Conservation (phyloP, 2,888 invertebrate species). For the Eupeodes luniger region DNA sequence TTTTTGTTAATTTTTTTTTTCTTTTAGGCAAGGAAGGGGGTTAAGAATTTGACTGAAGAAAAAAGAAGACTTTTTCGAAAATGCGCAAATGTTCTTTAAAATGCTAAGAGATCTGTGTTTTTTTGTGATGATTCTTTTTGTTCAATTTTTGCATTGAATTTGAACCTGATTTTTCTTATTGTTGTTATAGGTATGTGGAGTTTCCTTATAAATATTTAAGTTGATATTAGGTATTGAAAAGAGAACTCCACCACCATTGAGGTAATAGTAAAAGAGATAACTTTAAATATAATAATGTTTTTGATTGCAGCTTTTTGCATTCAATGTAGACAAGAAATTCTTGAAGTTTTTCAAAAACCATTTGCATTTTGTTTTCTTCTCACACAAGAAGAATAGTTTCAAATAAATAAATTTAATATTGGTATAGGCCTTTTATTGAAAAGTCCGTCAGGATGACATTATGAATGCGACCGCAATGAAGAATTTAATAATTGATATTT, state of each 20-base stretch:
- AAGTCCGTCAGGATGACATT: no score
- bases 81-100: constrained; percentile 54
- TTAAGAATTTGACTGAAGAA: constrained; percentile 37
- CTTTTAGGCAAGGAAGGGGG: constrained; percentile 11
- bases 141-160: not conserved
- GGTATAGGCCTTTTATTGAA: no score
- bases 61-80: constrained; percentile 23
- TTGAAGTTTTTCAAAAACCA: no score
- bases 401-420: no score
- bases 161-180: constrained; percentile 32
- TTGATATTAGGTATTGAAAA: not conserved
- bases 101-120: constrained; percentile 16
- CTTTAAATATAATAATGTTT: not conserved
- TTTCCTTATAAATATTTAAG: constrained; percentile 19
- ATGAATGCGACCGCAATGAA: no score
- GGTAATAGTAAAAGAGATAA: not conserved
- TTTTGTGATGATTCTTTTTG: not conserved
- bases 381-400: no score
- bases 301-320: not conserved
- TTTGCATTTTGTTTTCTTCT: no score
- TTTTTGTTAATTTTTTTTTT: constrained; percentile 7
- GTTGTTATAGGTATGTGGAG: not conserved
- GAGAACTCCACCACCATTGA: no score
- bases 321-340: no score
- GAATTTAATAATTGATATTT: no score